Conservation (phyloP, 2,797 vertebrate genomes). For the Simalia tracyae region DNA sequence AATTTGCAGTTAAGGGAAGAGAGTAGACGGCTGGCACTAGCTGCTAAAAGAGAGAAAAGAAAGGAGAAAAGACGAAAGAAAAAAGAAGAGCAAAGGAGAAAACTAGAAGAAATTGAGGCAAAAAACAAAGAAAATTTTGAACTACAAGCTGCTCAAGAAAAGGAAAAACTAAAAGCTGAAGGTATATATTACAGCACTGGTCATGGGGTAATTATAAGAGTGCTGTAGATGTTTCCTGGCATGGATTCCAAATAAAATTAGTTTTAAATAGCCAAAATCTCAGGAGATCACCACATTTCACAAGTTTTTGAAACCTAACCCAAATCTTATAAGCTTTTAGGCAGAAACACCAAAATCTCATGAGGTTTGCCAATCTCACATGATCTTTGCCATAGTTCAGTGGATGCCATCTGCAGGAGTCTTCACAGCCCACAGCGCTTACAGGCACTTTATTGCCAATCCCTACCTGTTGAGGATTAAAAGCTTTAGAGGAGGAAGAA, state of each 20-base stretch:
- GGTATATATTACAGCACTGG: constrained; percentile 60
- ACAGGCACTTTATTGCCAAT: not conserved
- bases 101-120: constrained; percentile 82
- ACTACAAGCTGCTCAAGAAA: constrained; percentile 80
- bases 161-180: constrained; percentile 80
- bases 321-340: not conserved
- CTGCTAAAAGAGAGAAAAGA: constrained; percentile 83
- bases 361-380: not conserved
- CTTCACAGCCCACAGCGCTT: not conserved
- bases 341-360: not conserved
- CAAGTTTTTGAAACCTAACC: not conserved
- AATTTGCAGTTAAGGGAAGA: constrained; percentile 77
- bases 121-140: constrained; percentile 84
- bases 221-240: not conserved
- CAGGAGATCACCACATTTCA: not conserved
- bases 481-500: not conserved
- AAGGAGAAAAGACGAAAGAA: constrained; percentile 83
- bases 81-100: constrained; percentile 82
- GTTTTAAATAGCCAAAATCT: not conserved
- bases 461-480: not conserved
- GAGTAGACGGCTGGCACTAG: constrained; percentile 79
- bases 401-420: not conserved
- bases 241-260: not conserved
- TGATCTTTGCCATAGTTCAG: not conserved
- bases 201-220: not conserved